phyloP scores from a whole-genome alignment of 2,797 vertebrate species.

The Tympanoctomys barrerae region DNA sequence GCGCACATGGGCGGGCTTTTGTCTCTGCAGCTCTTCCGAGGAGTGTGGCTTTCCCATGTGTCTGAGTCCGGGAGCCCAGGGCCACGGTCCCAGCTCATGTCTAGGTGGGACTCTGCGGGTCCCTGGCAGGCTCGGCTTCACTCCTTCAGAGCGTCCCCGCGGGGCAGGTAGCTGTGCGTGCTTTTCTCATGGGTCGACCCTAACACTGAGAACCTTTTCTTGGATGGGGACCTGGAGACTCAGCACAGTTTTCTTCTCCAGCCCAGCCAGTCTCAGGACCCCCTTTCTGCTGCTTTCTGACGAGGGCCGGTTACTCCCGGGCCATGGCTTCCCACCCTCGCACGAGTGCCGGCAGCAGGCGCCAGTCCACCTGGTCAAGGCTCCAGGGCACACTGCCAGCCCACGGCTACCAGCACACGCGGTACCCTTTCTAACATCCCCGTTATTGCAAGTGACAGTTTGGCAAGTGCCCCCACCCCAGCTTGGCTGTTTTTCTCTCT shows the following conservation, averaged over 20 bases:
- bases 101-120: not conserved
- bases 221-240: not conserved
- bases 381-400: not conserved
- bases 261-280: not conserved
- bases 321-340: not conserved
- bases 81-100: not conserved
- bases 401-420: not conserved
- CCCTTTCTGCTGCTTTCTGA: not conserved
- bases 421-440: not conserved
- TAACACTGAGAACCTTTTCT: constrained; percentile 2
- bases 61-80: not conserved
- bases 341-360: not conserved
- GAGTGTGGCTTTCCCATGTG: not conserved
- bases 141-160: not conserved
- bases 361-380: fast-evolving
- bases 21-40: not conserved
- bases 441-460: not conserved
- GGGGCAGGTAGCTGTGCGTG: not conserved
- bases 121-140: not conserved
- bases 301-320: not conserved
- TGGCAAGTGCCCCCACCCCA: not conserved
- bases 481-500: not conserved
- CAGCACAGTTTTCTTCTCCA: constrained; percentile 11
- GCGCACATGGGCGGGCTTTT: not conserved
- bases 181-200: not conserved